Evolutionary conservation across 2,797 vertebrate species (phyloP), one percentile per base, ranked within the genome.

Genomic region (Trematomus bernacchii): DNA sequence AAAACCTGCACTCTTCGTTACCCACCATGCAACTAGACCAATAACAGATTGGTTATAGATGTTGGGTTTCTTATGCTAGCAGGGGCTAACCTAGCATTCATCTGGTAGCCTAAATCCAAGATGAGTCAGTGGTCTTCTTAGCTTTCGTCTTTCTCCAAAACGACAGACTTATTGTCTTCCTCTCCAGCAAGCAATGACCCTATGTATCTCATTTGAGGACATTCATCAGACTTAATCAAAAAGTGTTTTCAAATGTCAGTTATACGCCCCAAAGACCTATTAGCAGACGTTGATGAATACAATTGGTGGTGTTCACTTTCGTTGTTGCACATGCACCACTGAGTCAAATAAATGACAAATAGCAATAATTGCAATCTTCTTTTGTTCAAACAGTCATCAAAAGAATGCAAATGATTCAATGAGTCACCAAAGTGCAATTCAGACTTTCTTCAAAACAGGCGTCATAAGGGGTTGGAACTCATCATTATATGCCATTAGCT

Each of bases 401-500:
- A 6, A 15, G 61, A 10, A 7, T 23, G 46, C 21, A 10, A 53
- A 47, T 50, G 3, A 14, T 33, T 50, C 21, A 21, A 48, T 69
- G 51, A 71, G 27, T 53, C 27, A 71, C 40, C 10, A 4, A 46
- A 71, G 47, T 53, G 12, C 2, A 6, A 47, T 8, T 18, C 43
- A 64, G 18, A 46, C 14, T 14, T 37, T 27, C 30, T 10, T 57
- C 1, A 21, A 72, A 68, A 14, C 53, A 1, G 2, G 12, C n/a
- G 0, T 61, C 48, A 52, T 11, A 10, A 47, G 10, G 10, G 30
- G 54, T 12, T 60, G 68, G 54, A 7, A n/a, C 3, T 2, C 23
- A 37, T 71, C 42, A 68, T 43, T 40, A 51, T 33, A 40, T 60
- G 37, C 23, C 64, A 57, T 21, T 58, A 42, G 37, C 51, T n/a